These are phyloP conservation scores for Sciurus carolinensis DNA, from an alignment of 2,797 vertebrate genomes.

Conservation along the genomic window DNA sequence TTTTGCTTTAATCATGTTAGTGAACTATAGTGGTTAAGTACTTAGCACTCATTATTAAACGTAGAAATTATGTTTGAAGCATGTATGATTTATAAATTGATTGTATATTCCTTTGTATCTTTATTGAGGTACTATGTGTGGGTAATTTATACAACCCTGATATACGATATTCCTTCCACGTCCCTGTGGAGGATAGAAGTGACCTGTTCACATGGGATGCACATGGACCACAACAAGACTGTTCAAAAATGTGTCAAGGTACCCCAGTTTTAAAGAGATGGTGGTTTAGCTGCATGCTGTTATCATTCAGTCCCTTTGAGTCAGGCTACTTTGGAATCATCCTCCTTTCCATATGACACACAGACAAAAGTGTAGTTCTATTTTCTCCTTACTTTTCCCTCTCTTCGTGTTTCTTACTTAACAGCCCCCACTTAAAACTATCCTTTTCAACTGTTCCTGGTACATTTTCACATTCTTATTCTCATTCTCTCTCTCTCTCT, in stretches of 20 bases:
- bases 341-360: too few species aligned
- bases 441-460: neutral
- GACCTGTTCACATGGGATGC: constrained; percentile 95
- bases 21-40: neutral
- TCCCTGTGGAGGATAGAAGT: constrained; percentile 93
- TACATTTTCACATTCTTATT: neutral
- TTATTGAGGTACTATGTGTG: constrained; percentile 96
- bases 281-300: neutral
- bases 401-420: neutral
- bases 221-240: constrained; percentile 95
- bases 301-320: neutral
- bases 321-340: neutral
- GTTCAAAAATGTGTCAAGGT: constrained; percentile 97
- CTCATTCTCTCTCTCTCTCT: neutral
- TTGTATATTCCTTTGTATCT: constrained; percentile 82
- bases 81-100: constrained; percentile 73
- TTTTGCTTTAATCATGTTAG: neutral
- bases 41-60: neutral
- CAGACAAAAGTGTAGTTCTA: neutral
- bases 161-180: constrained; percentile 96
- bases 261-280: constrained; percentile 62
- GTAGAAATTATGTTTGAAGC: neutral
- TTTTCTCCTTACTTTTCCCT: neutral
- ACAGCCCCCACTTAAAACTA: neutral
- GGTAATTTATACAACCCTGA: constrained; percentile 98